phyloP scores from a whole-genome alignment of 2,888 invertebrate species.

The Rambutsinella grinnellia region DNA sequence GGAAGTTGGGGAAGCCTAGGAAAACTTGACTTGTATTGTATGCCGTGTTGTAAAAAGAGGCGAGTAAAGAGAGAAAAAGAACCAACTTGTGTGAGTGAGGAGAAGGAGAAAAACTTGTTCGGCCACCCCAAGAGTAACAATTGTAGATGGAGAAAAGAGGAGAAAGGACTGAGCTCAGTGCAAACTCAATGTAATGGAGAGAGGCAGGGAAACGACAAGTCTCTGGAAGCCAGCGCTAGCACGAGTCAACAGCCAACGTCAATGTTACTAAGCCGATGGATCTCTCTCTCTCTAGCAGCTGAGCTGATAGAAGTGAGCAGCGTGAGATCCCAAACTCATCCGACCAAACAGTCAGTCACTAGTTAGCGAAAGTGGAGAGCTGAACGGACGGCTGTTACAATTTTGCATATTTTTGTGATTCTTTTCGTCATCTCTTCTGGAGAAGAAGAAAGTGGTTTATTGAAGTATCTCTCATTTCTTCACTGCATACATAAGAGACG shows the following conservation, averaged over 20 bases:
- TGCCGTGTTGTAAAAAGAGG: too few relatives aligned
- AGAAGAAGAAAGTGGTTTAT: background rate
- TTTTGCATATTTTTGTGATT: conserved; percentile 1
- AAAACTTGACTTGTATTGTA: conserved; percentile 20
- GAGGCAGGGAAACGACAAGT: background rate
- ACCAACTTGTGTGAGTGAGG: conserved; percentile 1
- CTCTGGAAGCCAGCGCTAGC: background rate
- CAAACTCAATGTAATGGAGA: background rate
- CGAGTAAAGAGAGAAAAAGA: too few relatives aligned
- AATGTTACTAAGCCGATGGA: background rate
- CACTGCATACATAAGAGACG: background rate
- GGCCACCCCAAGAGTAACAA: background rate
- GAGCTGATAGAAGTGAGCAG: conserved; percentile 7
- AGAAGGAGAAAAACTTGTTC: background rate
- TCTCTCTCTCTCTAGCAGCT: background rate
- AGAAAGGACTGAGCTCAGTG: background rate
- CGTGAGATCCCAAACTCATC: conserved; percentile 14
- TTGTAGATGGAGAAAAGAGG: conserved; percentile 8
- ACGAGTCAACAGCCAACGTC: background rate
- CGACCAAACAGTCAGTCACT: conserved; percentile 22
- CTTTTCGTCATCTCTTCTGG: background rate
- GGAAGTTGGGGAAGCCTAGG: conserved; percentile 22
- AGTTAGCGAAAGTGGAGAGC: conserved; percentile 38
- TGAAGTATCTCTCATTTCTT: conserved; percentile 6
- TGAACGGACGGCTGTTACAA: conserved; percentile 43